Conservation (phyloP, 2,888 invertebrate genomes). For the Drosophila lutescens region DNA sequence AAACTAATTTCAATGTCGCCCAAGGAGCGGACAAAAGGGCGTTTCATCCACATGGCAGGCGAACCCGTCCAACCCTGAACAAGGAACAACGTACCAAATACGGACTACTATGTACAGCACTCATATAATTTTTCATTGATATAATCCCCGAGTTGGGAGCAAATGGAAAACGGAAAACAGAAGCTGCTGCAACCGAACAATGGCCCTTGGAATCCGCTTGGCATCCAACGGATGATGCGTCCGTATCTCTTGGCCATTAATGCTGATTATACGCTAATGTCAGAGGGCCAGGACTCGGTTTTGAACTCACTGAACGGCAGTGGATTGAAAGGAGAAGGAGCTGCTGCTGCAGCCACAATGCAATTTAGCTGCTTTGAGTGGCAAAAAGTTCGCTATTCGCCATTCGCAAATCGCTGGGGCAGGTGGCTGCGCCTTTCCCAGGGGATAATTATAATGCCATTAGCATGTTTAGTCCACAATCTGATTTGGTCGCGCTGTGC, state of each 20-base stretch:
- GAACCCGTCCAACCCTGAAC: neutral
- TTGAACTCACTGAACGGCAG: neutral
- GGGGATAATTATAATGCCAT: constrained; percentile 79
- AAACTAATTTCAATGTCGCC: constrained; percentile 50
- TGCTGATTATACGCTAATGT: constrained; percentile 78
- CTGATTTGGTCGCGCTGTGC: constrained; percentile 57
- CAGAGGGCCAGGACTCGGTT: constrained; percentile 10
- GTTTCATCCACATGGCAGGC: constrained; percentile 19
- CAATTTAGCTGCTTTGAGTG: constrained; percentile 72
- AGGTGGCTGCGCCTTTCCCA: constrained; percentile 32
- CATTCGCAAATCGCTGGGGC: constrained; percentile 67
- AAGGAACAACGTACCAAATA: neutral
- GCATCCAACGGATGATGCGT: constrained; percentile 33
- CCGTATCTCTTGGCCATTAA: constrained; percentile 67
- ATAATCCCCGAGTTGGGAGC: constrained; percentile 66
- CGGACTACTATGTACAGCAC: constrained; percentile 12
- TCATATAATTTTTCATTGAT: constrained; percentile 71
- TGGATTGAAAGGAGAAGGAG: neutral
- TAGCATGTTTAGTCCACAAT: constrained; percentile 78
- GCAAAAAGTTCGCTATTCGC: constrained; percentile 72
- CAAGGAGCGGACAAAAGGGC: constrained; percentile 24
- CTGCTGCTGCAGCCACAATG: constrained; percentile 55
- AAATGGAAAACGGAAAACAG: constrained; percentile 29
- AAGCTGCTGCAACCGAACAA: constrained; percentile 56
- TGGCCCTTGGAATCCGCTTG: constrained; percentile 32